Conservation (phyloP, 2,113 vertebrate species). For the Thinocorus orbignyianus region DNA sequence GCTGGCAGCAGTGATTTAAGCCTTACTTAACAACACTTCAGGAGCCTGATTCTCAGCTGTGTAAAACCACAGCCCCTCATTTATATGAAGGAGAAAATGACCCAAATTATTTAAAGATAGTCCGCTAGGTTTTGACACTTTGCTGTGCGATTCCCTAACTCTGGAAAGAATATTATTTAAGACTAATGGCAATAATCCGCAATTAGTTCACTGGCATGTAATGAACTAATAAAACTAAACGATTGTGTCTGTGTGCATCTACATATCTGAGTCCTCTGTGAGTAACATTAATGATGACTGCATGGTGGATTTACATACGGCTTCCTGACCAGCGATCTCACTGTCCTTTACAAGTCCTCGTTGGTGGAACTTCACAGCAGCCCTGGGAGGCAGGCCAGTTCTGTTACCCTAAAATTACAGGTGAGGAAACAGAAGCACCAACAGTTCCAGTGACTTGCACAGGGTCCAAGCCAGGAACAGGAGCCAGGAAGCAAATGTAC, state of each 20-base stretch:
- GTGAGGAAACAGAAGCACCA: neutral
- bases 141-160: neutral
- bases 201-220: neutral
- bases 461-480: slow-evolving; percentile 32
- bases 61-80: neutral
- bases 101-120: neutral
- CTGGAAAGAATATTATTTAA: neutral
- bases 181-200: neutral
- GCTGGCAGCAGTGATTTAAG: neutral
- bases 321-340: neutral
- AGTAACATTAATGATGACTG: neutral
- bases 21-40: neutral
- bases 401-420: slow-evolving; percentile 2
- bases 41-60: neutral
- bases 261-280: neutral
- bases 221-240: neutral
- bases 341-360: neutral
- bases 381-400: neutral
- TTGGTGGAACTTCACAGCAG: neutral
- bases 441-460: neutral
- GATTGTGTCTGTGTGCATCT: neutral
- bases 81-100: neutral
- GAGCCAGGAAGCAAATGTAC: slow-evolving; percentile 42
- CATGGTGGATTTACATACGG: neutral
- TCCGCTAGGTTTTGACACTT: neutral